A percentile compares a stretch with the other conserved stretches of the same genome.
Evolutionary conservation across 2,888 invertebrate species (phyloP).

Genomic region (Spilosoma lubricipeda): DNA sequence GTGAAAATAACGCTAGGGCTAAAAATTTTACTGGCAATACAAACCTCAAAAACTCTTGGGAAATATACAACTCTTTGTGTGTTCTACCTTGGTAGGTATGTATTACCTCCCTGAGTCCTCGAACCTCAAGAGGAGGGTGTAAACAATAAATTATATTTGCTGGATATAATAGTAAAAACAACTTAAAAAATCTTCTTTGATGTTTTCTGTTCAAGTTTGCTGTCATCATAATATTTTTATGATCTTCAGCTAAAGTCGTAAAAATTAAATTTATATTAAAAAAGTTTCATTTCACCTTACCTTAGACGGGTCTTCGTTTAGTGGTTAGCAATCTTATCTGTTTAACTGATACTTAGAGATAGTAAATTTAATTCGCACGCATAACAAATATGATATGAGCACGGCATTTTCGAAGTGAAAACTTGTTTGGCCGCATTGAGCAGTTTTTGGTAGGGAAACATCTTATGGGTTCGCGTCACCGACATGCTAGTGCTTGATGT

Average conservation of each 20-base stretch:
- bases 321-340: neutral
- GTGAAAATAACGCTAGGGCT: neutral
- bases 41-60: conserved; percentile 6
- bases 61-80: conserved; percentile 8
- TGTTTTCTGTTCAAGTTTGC: neutral
- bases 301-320: neutral
- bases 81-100: neutral
- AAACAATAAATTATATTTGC: conserved; percentile 13
- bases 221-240: neutral
- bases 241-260: neutral
- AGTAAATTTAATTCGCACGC: neutral
- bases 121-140: conserved; percentile 1
- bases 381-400: too few species aligned
- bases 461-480: too few species aligned
- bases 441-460: too few species aligned
- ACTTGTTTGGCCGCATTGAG: too few species aligned
- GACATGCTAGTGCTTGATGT: too few species aligned
- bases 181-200: neutral
- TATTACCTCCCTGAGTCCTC: neutral
- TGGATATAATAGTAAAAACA: neutral
- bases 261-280: neutral
- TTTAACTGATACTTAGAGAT: too few species aligned
- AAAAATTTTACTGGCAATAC: neutral
- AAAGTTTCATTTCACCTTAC: neutral
- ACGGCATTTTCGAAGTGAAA: too few species aligned